Base-by-base conservation (phyloP, 2,888 invertebrate genomes). In the Xylota sylvarum region DNA sequence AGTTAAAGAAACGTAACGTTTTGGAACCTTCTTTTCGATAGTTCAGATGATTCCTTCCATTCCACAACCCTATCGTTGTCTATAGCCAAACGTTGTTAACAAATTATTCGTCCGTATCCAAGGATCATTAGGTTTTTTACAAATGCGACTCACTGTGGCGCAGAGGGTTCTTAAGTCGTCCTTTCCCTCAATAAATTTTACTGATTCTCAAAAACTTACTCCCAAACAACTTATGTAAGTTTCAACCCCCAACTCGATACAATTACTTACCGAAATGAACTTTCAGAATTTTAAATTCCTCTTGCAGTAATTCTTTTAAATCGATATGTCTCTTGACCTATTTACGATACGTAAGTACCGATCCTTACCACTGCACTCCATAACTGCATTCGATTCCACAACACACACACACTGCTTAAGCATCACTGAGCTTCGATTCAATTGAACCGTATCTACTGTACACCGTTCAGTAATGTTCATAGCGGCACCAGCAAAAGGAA, bases 381-480 rank as follows among this genome's bases (percentile, higher is more conserved):
- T 10, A 55, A 55, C 55, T 64, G 55, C 65, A 56, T 65, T 30
- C 72, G 37, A 46, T 35, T 27, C 27, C 43, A 19, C 32, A 9
- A 5, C 9, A 37, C 37, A 35, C 35, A 35, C 56, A 65, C 48
- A 56, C 19, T 43, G 19, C 30, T 43, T 60, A 58, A 77, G 58
- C 50, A 27, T 40, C 10, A 77, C 40, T 30, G 70, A 77, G 65
- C 50, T 72, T 40, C 83, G 67, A 78, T 83, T 83, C 78, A 83
- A 83, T 83, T 67, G 65, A 78, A 78, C 60, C 67, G 46, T 73
- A 73, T 55, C 65, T 19, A 55, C 52, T 9, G n/a, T n/a, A 43
- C 23, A 23, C 23, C 23, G 2, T n/a, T n/a, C n/a, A 32, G 67
- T 67, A 70, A 43, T 35, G 37, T 55, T 4, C 55, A 65, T 4